Evolutionary conservation across 2,797 vertebrate genomes (phyloP).

Genomic region (Yasuhikotakia modesta): DNA sequence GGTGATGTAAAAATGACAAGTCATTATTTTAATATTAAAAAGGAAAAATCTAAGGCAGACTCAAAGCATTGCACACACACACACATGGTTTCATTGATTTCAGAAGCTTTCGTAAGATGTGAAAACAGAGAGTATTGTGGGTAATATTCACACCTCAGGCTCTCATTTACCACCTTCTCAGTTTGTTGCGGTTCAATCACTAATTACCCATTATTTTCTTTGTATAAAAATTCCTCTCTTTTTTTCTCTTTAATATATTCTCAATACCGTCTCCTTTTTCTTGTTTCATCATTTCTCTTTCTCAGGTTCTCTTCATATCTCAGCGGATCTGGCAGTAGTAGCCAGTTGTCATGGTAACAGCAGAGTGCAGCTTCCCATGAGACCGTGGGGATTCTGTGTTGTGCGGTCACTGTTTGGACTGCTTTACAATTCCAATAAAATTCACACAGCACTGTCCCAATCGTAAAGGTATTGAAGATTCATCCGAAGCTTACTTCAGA

Average conservation of each 20-base stretch:
- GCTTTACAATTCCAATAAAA: constrained; percentile 60
- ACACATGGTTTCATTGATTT: constrained; percentile 36
- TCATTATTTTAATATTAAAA: background rate
- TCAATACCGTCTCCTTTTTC: constrained; percentile 43
- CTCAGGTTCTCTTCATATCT: constrained; percentile 67
- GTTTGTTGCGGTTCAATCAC: background rate
- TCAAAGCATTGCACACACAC: background rate
- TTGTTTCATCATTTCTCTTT: constrained; percentile 43
- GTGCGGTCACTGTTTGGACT: constrained; percentile 66
- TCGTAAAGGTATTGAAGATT: constrained; percentile 20
- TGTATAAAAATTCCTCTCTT: background rate
- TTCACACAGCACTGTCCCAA: constrained; percentile 25
- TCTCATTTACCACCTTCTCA: constrained; percentile 12
- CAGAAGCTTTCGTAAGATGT: constrained; percentile 41
- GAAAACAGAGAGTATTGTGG: constrained; percentile 31
- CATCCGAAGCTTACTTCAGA: constrained; percentile 13
- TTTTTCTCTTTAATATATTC: background rate
- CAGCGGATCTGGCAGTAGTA: constrained; percentile 79
- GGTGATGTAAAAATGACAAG: background rate
- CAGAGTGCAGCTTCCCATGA: constrained; percentile 76
- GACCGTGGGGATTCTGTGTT: constrained; percentile 80
- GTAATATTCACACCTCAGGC: constrained; percentile 27
- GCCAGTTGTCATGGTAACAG: constrained; percentile 83
- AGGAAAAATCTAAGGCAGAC: too few species aligned
- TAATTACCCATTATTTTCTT: background rate